These are phyloP conservation scores for Netelia inedita DNA, from an alignment of 2,888 invertebrate species.

Conservation along the genomic window DNA sequence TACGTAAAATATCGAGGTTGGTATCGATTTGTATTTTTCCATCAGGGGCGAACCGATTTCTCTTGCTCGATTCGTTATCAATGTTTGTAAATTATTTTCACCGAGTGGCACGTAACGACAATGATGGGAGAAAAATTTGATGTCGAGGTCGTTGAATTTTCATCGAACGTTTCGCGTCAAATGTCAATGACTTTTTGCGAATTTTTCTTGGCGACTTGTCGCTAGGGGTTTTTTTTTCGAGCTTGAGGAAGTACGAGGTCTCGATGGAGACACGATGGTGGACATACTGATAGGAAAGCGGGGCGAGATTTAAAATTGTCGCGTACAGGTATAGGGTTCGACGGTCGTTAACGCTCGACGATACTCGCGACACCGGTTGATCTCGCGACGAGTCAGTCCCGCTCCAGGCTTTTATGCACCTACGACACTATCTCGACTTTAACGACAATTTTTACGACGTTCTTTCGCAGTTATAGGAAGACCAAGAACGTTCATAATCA, in stretches of 20 bases:
- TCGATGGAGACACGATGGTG: constrained; percentile 19
- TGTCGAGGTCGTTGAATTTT: constrained; percentile 28
- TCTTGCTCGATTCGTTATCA: too few relatives aligned
- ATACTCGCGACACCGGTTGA: constrained; percentile 25
- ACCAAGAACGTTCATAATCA: too few relatives aligned
- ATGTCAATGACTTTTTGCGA: constrained; percentile 34
- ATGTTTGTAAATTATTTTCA: too few relatives aligned
- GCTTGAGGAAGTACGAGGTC: constrained; percentile 29
- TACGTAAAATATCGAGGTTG: background rate
- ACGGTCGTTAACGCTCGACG: constrained; percentile 42
- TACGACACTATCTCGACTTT: background rate
- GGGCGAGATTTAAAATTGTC: constrained; percentile 27
- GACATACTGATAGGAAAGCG: background rate
- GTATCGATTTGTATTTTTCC: background rate
- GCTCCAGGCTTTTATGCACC: constrained; percentile 7
- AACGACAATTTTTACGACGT: too few relatives aligned
- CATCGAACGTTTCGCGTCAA: constrained; percentile 30
- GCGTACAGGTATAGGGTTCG: constrained; percentile 26
- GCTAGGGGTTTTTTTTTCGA: constrained; percentile 8
- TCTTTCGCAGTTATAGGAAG: too few relatives aligned
- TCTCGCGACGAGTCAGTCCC: constrained; percentile 33
- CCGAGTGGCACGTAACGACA: too few relatives aligned
- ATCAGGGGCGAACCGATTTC: background rate
- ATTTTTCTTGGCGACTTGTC: background rate
- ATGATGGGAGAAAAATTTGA: too few relatives aligned